Evolutionary conservation across 1,140 invertebrate genomes (phyloP).

Genomic region (Drosophila suzukii): DNA sequence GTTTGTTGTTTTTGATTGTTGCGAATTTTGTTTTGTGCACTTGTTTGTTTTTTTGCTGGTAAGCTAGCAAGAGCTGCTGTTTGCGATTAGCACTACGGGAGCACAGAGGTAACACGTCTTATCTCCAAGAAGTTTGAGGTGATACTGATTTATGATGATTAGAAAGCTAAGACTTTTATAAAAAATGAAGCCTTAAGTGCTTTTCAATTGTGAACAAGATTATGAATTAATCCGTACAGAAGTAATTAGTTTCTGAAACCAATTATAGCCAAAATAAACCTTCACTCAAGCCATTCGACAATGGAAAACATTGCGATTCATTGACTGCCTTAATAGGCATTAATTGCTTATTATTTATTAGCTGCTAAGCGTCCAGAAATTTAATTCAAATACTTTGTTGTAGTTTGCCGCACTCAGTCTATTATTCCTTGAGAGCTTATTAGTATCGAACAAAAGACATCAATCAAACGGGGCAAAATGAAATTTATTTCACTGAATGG

Average conservation of each 20-base stretch:
- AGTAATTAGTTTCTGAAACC: not conserved
- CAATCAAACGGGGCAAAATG: slow-evolving; percentile 20
- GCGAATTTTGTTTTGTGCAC: too few relatives aligned
- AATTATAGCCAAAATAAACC: not conserved
- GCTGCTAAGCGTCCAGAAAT: not conserved
- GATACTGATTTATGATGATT: too few relatives aligned
- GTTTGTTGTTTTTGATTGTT: too few relatives aligned
- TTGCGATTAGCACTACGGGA: too few relatives aligned
- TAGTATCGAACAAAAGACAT: slow-evolving; percentile 21
- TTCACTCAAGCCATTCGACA: not conserved
- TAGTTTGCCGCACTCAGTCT: slow-evolving; percentile 10
- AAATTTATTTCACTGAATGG: slow-evolving; percentile 33
- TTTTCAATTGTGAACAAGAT: not conserved
- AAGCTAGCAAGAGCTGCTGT: too few relatives aligned
- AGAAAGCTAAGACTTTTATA: too few relatives aligned
- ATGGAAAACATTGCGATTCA: not conserved
- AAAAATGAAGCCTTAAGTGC: too few relatives aligned
- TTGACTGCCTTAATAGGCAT: not conserved
- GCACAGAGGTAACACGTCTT: too few relatives aligned
- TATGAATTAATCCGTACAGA: not conserved
- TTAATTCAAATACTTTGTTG: not conserved
- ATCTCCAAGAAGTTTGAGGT: too few relatives aligned
- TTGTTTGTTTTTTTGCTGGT: too few relatives aligned
- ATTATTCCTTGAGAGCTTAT: slow-evolving; percentile 25
- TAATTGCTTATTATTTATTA: not conserved